Conservation (phyloP, 2,113 vertebrate species). For the Varanus salvator region DNA sequence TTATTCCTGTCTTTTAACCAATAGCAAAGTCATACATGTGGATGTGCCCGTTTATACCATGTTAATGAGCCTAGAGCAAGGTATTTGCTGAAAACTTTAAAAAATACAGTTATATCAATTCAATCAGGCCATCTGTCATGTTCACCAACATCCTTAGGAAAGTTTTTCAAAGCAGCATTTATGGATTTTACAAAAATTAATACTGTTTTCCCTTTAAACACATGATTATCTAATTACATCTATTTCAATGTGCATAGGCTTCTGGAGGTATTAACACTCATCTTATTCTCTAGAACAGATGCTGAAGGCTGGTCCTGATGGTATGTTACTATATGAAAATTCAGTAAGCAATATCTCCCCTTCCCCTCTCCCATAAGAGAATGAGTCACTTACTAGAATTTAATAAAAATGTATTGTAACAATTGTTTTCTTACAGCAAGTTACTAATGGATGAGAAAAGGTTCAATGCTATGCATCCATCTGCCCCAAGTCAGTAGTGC, state of each 20-base stretch:
- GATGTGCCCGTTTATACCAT: not conserved
- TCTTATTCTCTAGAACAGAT: not conserved
- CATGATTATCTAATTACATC: not conserved
- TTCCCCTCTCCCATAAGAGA: not conserved
- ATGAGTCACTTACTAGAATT: not conserved
- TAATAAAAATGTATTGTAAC: not conserved
- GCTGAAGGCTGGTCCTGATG: not conserved
- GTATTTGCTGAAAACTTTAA: not conserved
- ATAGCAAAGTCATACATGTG: not conserved
- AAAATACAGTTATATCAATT: not conserved
- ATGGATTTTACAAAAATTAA: not conserved
- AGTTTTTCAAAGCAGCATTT: not conserved
- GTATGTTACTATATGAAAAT: not conserved
- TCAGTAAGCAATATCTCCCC: not conserved
- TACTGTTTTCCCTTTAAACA: not conserved
- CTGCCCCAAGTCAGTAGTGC: not conserved
- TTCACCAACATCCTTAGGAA: not conserved
- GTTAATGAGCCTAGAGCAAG: not conserved
- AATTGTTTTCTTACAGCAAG: slow-evolving; percentile 6
- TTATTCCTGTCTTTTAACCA: not conserved
- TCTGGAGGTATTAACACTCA: too few relatives aligned
- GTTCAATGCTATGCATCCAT: not conserved
- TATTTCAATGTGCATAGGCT: not conserved
- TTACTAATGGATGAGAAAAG: slow-evolving; percentile 40
- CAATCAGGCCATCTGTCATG: not conserved